phyloP scores from a whole-genome alignment of 92 coral and sea anemone genomes.

The Zoanthus sansibaricus region DNA sequence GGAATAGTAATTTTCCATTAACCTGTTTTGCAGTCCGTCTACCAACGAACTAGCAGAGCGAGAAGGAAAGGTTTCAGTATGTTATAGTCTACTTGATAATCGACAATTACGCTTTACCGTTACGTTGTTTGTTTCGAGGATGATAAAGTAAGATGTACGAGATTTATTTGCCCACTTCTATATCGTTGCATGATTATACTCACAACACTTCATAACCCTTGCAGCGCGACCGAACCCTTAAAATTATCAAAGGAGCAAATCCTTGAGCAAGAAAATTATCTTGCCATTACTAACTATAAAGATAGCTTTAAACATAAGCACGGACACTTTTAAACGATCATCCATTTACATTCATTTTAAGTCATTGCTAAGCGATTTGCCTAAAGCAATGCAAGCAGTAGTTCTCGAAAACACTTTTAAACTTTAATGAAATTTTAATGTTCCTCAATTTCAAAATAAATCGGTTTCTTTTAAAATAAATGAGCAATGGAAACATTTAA shows the following conservation, averaged over 20 bases:
- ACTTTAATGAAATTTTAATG: background rate
- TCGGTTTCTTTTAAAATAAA: background rate
- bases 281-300: conserved; percentile 1
- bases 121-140: no score
- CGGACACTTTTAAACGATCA: conserved; percentile 16
- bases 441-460: background rate
- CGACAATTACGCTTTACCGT: no score
- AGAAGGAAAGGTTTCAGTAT: no score
- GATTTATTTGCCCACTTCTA: background rate
- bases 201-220: conserved; percentile 21
- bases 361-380: background rate
- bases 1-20: background rate
- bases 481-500: no score
- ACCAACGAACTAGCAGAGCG: no score
- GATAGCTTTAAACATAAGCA: conserved; percentile 24
- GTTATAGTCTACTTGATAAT: no score
- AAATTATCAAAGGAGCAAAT: background rate
- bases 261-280: conserved; percentile 13
- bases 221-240: background rate
- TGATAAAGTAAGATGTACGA: background rate
- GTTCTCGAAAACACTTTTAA: background rate
- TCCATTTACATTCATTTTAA: background rate
- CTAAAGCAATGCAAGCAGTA: background rate
- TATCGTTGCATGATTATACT: background rate
- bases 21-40: no score